Evolutionary conservation across 2,888 invertebrate species (phyloP).

Genomic region (Oxystoma pomonae): DNA sequence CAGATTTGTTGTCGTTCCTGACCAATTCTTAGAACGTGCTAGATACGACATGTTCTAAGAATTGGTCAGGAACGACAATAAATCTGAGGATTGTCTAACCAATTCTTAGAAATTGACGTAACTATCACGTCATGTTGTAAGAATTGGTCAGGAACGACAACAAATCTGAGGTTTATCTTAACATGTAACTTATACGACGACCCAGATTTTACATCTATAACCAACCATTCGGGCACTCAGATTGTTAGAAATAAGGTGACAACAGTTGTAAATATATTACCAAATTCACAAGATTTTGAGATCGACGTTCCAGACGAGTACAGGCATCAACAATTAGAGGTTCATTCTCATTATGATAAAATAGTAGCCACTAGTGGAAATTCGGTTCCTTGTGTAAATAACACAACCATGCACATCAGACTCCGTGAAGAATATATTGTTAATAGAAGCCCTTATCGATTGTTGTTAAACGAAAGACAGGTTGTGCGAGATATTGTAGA

Average conservation of each 20-base stretch:
- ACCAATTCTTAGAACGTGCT: constrained; percentile 3
- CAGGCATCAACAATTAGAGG: neutral
- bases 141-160: constrained; percentile 1
- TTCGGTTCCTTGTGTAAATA: constrained; percentile 14
- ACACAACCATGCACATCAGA: constrained; percentile 14
- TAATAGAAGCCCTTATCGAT: constrained; percentile 17
- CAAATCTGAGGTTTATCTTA: no score
- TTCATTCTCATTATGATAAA: constrained; percentile 2
- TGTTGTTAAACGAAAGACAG: constrained; percentile 12
- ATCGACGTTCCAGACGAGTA: constrained; percentile 7
- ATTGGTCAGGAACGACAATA: neutral
- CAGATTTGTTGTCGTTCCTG: no score
- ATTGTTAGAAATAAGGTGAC: constrained; percentile 9
- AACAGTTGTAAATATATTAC: constrained; percentile 1
- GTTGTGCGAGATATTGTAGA: constrained; percentile 18
- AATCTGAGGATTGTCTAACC: no score
- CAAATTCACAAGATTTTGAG: neutral
- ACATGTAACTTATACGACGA: constrained; percentile 16
- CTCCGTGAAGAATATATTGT: constrained; percentile 19
- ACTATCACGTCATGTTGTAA: constrained; percentile 3
- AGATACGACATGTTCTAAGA: constrained; percentile 5
- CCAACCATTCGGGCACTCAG: constrained; percentile 2
- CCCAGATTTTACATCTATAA: no score
- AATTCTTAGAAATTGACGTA: constrained; percentile 4
- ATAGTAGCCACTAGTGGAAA: constrained; percentile 7